Conservation (phyloP, 2,888 invertebrate genomes). For the Catocala fraxini region DNA sequence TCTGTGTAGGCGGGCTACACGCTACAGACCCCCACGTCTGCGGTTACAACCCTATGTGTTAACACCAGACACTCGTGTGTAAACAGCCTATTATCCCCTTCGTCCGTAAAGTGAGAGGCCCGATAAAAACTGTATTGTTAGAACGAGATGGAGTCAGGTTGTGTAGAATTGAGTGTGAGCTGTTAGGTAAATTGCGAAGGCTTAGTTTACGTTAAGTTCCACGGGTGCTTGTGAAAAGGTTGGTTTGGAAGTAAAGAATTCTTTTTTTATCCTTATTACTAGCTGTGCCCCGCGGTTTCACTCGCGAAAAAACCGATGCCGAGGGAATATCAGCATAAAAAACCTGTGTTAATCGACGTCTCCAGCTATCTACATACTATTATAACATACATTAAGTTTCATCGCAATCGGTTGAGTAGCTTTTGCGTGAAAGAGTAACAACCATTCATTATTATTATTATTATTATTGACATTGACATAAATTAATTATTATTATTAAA, state of each 20-base stretch:
- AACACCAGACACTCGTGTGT: slow-evolving; percentile 11
- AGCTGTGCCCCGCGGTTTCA: too few species aligned
- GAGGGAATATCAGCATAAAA: too few species aligned
- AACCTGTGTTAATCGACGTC: too few species aligned
- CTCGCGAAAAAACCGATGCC: too few species aligned
- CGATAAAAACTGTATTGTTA: not conserved
- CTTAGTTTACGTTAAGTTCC: not conserved
- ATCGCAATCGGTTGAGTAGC: too few species aligned
- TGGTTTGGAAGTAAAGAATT: not conserved
- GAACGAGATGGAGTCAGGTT: slow-evolving; percentile 8
- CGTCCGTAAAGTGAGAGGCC: slow-evolving; percentile 1
- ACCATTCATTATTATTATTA: too few species aligned
- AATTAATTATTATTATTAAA: too few species aligned
- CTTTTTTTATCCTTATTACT: too few species aligned
- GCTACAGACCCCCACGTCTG: slow-evolving; percentile 38
- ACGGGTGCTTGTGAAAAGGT: not conserved
- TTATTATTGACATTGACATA: too few species aligned
- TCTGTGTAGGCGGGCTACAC: slow-evolving; percentile 3
- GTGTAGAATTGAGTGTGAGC: slow-evolving; percentile 2
- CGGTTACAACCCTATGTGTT: slow-evolving; percentile 31
- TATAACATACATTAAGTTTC: too few species aligned
- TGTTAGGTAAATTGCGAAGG: not conserved
- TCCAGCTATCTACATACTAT: too few species aligned
- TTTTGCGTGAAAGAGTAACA: too few species aligned
- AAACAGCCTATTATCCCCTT: slow-evolving; percentile 12